phyloP scores from a whole-genome alignment of 2,888 invertebrate species.

The Cordilura impudica region DNA sequence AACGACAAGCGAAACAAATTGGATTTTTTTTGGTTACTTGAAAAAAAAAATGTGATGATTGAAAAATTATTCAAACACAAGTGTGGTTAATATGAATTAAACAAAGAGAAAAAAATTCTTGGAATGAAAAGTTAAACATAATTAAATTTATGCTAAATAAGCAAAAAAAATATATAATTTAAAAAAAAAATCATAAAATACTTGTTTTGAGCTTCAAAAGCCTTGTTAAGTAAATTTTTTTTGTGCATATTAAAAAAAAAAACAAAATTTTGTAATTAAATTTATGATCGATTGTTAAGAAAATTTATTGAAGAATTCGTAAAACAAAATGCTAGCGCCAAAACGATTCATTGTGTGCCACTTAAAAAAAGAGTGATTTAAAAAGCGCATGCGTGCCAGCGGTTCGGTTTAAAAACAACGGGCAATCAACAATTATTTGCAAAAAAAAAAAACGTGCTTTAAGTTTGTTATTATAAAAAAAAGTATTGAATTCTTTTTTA shows the following conservation, averaged over 20 bases:
- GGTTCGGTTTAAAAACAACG: background rate
- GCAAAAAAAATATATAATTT: background rate
- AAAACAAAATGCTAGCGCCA: slow-evolving; percentile 5
- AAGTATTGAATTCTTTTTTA: background rate
- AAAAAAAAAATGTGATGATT: background rate
- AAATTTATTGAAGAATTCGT: slow-evolving; percentile 24
- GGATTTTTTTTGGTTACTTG: no score
- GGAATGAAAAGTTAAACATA: slow-evolving; percentile 36
- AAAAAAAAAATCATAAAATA: background rate
- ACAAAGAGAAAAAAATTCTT: background rate
- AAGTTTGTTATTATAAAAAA: background rate
- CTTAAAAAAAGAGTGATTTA: background rate
- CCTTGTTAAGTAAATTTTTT: background rate
- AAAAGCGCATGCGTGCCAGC: background rate
- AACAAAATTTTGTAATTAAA: slow-evolving; percentile 6
- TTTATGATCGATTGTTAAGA: slow-evolving; percentile 47
- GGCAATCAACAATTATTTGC: background rate
- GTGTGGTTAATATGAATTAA: background rate
- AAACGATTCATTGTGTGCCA: slow-evolving; percentile 2
- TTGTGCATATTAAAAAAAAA: background rate
- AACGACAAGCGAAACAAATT: slow-evolving; percentile 2
- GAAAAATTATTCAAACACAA: background rate
- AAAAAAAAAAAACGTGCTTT: background rate
- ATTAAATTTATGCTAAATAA: slow-evolving; percentile 31
- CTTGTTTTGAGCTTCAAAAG: background rate